These are phyloP conservation scores for Ciconia maguari DNA, from an alignment of 2,113 vertebrate genomes.

Conservation along the genomic window DNA sequence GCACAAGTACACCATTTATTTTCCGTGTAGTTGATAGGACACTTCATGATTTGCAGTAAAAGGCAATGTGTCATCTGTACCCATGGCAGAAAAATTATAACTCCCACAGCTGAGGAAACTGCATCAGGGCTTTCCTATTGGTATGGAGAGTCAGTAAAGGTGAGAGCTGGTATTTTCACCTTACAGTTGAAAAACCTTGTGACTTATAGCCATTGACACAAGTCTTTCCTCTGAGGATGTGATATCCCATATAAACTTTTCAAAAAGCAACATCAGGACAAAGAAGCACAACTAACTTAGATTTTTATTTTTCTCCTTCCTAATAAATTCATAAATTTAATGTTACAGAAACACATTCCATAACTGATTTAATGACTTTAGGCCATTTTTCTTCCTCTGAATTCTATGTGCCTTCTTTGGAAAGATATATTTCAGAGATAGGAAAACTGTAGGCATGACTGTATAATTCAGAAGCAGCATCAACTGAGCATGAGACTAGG, in stretches of 20 bases:
- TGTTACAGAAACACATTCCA: background rate
- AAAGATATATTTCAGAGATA: background rate
- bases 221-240: background rate
- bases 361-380: background rate
- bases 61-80: background rate
- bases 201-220: rapidly evolving
- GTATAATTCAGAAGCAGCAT: background rate
- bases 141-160: background rate
- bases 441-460: background rate
- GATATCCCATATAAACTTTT: background rate
- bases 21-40: background rate
- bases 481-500: background rate
- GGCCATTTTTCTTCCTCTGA: background rate
- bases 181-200: background rate
- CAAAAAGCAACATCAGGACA: background rate
- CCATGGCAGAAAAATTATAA: background rate
- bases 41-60: background rate
- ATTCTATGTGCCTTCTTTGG: background rate
- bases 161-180: background rate
- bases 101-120: background rate
- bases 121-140: background rate
- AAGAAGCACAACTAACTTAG: background rate
- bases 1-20: background rate
- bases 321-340: background rate
- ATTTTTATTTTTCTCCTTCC: background rate